Percentiles rank a stretch among this genome's conserved stretches.
These are phyloP conservation scores for Diabrotica undecimpunctata DNA, from an alignment of 1,140 invertebrate genomes.

Conservation along the genomic window DNA sequence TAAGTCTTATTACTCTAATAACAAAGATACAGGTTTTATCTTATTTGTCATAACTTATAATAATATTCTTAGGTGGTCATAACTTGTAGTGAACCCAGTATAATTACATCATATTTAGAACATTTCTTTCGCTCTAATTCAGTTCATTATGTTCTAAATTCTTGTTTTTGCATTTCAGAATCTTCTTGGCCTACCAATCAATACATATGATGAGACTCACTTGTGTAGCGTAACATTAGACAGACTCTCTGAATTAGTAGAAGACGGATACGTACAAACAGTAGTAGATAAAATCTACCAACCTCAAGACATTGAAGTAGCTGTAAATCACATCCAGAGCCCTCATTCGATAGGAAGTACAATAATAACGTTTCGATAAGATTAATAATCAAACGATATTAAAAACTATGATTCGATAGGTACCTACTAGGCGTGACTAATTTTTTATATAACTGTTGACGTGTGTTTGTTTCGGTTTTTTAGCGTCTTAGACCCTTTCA, in stretches of 20 bases:
- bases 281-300: conserved; percentile 63
- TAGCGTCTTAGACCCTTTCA: too few species aligned
- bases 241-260: conserved; percentile 52
- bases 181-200: conserved; percentile 19
- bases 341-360: conserved; percentile 69
- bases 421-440: too few species aligned
- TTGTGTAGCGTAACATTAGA: conserved; percentile 51
- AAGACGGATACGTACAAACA: conserved; percentile 55
- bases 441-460: too few species aligned
- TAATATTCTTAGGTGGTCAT: too few species aligned
- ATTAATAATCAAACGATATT: neutral
- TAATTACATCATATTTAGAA: too few species aligned
- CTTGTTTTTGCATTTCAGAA: conserved; percentile 26
- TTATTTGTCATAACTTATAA: too few species aligned
- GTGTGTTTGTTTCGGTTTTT: too few species aligned
- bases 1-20: too few species aligned
- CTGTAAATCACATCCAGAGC: conserved; percentile 63
- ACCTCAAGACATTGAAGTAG: conserved; percentile 66
- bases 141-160: neutral
- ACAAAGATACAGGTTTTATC: too few species aligned
- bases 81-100: too few species aligned
- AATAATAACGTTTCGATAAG: conserved; percentile 65
- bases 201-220: conserved; percentile 51
- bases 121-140: neutral
- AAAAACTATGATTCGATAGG: too few species aligned